Conservation (phyloP, 2,888 invertebrate genomes). For the Cheilosia soror region DNA sequence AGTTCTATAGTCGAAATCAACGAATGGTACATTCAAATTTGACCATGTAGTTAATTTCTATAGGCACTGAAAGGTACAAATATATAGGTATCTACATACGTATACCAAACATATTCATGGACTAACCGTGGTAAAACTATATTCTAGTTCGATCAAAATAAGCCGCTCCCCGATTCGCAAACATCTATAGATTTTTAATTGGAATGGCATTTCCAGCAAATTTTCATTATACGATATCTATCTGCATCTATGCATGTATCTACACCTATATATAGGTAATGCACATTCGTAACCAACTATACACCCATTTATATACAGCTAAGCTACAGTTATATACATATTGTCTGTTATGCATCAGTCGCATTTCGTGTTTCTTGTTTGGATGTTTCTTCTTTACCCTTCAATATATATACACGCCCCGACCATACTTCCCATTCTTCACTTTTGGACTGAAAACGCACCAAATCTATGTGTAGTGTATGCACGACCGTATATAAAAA, state of each 20-base stretch:
- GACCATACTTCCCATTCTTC: constrained; percentile 28
- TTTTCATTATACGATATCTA: constrained; percentile 1
- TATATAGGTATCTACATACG: neutral
- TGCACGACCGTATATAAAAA: constrained; percentile 23
- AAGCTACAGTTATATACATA: constrained; percentile 22
- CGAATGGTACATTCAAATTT: too few relatives aligned
- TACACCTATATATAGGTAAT: constrained; percentile 1
- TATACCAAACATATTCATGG: neutral
- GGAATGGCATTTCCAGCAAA: constrained; percentile 29
- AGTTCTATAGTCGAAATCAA: too few relatives aligned
- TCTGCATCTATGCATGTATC: neutral
- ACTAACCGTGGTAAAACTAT: neutral
- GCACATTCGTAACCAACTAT: constrained; percentile 5
- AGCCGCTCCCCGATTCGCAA: constrained; percentile 9
- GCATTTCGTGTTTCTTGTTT: constrained; percentile 36
- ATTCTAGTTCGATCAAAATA: neutral
- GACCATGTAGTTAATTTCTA: too few relatives aligned
- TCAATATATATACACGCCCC: constrained; percentile 28
- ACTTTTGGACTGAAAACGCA: constrained; percentile 56
- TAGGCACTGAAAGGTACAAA: too few relatives aligned
- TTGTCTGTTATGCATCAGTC: constrained; percentile 31
- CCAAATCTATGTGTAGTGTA: constrained; percentile 47
- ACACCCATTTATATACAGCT: constrained; percentile 19
- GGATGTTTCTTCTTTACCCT: constrained; percentile 44
- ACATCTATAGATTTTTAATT: constrained; percentile 21